Percentiles rank a stretch among this genome's conserved stretches.
Conservation (phyloP, 2,797 vertebrate genomes). For the Dromococcyx pavoninus region DNA sequence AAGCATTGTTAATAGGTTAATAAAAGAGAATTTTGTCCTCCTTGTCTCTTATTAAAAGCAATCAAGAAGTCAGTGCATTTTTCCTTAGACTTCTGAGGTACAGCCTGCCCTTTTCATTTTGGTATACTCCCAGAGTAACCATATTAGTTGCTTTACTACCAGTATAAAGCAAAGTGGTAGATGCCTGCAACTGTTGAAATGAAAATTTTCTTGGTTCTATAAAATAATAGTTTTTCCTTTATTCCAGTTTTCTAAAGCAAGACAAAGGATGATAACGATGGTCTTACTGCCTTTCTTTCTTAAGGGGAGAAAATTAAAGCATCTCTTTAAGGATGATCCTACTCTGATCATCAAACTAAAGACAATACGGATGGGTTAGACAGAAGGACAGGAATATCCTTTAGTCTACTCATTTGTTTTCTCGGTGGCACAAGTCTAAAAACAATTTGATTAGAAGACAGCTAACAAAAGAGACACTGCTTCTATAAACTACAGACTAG, state of each 20-base stretch:
- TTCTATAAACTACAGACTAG: background rate
- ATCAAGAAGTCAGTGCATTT: background rate
- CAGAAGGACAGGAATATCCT: background rate
- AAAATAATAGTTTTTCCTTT: background rate
- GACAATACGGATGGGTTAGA: background rate
- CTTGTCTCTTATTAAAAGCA: background rate
- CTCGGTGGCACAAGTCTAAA: background rate
- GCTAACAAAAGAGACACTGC: background rate
- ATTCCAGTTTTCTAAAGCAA: background rate
- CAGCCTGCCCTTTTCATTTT: background rate
- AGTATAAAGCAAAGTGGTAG: background rate
- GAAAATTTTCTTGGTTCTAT: background rate
- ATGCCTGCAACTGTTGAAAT: background rate
- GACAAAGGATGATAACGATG: background rate
- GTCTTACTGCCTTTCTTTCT: background rate
- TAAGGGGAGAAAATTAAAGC: background rate
- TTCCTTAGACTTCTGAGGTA: background rate
- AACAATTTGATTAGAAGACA: background rate
- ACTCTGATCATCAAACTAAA: background rate
- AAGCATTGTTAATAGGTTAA: background rate
- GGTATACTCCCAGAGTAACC: background rate
- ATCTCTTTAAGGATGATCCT: background rate
- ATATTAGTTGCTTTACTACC: background rate
- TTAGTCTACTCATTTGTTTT: background rate
- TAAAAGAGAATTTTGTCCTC: background rate